Base-by-base conservation (phyloP, 1,140 invertebrate genomes). In the Vollenhovia emeryi region DNA sequence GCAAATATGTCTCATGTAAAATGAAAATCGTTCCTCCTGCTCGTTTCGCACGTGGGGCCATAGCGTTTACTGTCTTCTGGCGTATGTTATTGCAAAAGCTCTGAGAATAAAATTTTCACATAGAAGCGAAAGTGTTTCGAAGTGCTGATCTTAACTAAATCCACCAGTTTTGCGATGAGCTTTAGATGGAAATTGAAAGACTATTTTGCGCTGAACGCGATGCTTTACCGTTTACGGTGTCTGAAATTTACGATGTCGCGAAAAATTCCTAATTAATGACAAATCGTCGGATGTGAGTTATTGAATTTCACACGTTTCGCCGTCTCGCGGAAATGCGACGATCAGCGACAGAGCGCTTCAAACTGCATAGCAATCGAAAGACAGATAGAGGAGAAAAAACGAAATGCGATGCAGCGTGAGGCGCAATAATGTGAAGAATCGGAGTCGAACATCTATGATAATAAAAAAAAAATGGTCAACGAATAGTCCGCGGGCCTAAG, bases 381-480 rank as follows among this genome's bases (percentile, higher is more conserved):
- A 89, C 27, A 69, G 30, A 68, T 3, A 52, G 52, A 59, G 18
- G 48, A 27, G 18, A 45, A 86, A 76, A 50, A 78, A 71, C 27
- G 55, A 74, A 57, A 73, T 76, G 68, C 62, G 40, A 87, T 88
- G 87, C 86, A 76, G 52, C 36, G 52, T 85, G 45, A 85, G 71
- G 43, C 50, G 74, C 62, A 73, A 60, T 80, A 85, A 87, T 40
- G 36, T 57, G 50, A 71, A 64, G 68, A 80, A 71, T 80, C 36
- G 27, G n/a, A 30, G 21, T 71, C 48, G 7, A 45, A 80, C 64
- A 71, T 71, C 57, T 24, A 55, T 21, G 52, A 50, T 45, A 36
- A 36, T 62, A 40, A 52, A 40, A 40, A 55, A 73, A 73, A 73
- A 73, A 36, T 52, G 40, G 13, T 57, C 13, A 80, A 43, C 36